phyloP scores from a whole-genome alignment of 2,797 vertebrate genomes.

The Vireo griseus region DNA sequence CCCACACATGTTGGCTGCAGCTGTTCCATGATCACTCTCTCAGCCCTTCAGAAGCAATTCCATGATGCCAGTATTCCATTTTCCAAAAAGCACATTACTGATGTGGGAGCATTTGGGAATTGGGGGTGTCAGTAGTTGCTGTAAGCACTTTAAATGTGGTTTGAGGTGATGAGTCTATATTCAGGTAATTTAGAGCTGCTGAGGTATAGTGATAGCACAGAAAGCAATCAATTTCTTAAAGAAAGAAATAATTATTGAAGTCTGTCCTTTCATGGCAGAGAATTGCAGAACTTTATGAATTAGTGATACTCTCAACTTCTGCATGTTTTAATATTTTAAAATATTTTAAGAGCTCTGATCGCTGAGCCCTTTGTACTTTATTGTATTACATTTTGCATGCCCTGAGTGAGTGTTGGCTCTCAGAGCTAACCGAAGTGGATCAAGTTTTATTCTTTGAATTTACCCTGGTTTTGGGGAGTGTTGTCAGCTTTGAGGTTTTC shows the following conservation, averaged over 20 bases:
- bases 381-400: background rate
- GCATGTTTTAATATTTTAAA: background rate
- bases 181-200: background rate
- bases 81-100: background rate
- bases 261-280: background rate
- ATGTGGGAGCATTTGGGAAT: background rate
- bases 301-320: background rate
- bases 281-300: background rate
- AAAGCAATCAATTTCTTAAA: background rate
- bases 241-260: background rate
- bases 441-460: background rate
- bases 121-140: background rate
- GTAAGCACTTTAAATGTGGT: background rate
- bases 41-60: background rate
- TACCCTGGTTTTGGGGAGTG: background rate
- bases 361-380: background rate
- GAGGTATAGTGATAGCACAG: background rate
- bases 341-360: background rate
- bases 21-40: rapidly evolving
- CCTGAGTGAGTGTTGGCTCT: background rate
- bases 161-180: background rate
- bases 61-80: background rate
- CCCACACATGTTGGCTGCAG: rapidly evolving
- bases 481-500: background rate
- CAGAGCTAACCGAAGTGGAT: background rate